A percentile compares a stretch with the other conserved stretches of the same genome.
phyloP scores from a whole-genome alignment of 2,888 invertebrate genomes.

The Dicyrtomina minuta region DNA sequence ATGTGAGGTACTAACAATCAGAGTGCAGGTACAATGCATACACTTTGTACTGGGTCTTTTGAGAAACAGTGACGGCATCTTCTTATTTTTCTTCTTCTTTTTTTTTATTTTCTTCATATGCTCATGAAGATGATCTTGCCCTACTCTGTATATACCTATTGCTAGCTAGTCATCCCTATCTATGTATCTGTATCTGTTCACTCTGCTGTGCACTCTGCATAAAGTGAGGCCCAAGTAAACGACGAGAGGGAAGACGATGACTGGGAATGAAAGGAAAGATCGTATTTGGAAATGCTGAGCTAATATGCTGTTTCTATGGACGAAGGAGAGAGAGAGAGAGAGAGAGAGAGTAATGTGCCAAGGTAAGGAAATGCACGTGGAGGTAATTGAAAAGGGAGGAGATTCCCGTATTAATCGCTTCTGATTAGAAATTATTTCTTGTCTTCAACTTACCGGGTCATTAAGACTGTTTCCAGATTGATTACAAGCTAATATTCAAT shows the following conservation, averaged over 20 bases:
- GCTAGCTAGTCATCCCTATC: too few relatives aligned
- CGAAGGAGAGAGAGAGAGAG: constrained; percentile 2
- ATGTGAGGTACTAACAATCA: too few relatives aligned
- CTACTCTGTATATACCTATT: too few relatives aligned
- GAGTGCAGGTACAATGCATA: too few relatives aligned
- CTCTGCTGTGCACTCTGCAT: too few relatives aligned
- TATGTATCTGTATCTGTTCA: too few relatives aligned
- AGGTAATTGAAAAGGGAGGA: constrained; percentile 54
- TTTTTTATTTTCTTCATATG: too few relatives aligned
- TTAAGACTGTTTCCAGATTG: constrained; percentile 13
- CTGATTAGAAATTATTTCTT: constrained; percentile 28
- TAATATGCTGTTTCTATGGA: constrained; percentile 5
- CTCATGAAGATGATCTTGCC: too few relatives aligned
- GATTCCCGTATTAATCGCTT: constrained; percentile 44
- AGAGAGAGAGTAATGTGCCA: constrained; percentile 27
- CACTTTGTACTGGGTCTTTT: not conserved
- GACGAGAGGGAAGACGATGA: not conserved
- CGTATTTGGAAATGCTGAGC: constrained; percentile 19
- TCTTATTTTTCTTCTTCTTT: too few relatives aligned
- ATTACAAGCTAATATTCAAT: constrained; percentile 1
- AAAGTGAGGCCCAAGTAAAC: too few relatives aligned
- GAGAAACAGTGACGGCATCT: too few relatives aligned
- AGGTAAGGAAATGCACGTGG: constrained; percentile 46
- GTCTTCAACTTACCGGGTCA: constrained; percentile 18
- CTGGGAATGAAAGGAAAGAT: constrained; percentile 9